phyloP scores from a whole-genome alignment of 2,888 invertebrate genomes.

The Mylabris sibirica region DNA sequence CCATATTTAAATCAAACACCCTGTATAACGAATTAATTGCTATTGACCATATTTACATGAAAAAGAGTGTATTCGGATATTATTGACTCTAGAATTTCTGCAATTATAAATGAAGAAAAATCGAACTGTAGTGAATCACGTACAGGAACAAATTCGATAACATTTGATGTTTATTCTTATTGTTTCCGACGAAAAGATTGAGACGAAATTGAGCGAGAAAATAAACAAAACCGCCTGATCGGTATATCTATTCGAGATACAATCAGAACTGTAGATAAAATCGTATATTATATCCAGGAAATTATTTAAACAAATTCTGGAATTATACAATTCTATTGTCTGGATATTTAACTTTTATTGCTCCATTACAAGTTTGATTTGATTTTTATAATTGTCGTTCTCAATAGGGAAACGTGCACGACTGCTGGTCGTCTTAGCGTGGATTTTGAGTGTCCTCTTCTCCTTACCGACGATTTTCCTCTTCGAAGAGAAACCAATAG shows the following conservation, averaged over 20 bases:
- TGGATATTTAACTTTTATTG: background rate
- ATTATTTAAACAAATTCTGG: background rate
- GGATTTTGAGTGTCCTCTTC: constrained; percentile 83
- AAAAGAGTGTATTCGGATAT: no score
- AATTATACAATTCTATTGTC: background rate
- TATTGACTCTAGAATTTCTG: background rate
- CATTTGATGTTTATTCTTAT: constrained; percentile 7
- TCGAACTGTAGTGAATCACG: background rate
- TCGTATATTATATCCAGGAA: background rate
- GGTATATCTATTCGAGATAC: background rate
- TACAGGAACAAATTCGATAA: background rate
- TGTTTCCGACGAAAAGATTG: background rate
- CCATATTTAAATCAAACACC: no score
- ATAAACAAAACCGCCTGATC: background rate
- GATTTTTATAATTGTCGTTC: no score
- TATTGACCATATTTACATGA: no score
- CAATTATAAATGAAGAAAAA: background rate
- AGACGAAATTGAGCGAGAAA: background rate
- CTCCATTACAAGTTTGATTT: no score
- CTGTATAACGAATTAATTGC: no score
- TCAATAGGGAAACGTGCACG: constrained; percentile 83
- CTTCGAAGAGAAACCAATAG: constrained; percentile 80
- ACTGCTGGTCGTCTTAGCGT: constrained; percentile 79
- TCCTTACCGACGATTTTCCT: constrained; percentile 83
- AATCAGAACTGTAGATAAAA: background rate